Evolutionary conservation across 2,888 invertebrate species (phyloP).

Genomic region (Taenaris catops): DNA sequence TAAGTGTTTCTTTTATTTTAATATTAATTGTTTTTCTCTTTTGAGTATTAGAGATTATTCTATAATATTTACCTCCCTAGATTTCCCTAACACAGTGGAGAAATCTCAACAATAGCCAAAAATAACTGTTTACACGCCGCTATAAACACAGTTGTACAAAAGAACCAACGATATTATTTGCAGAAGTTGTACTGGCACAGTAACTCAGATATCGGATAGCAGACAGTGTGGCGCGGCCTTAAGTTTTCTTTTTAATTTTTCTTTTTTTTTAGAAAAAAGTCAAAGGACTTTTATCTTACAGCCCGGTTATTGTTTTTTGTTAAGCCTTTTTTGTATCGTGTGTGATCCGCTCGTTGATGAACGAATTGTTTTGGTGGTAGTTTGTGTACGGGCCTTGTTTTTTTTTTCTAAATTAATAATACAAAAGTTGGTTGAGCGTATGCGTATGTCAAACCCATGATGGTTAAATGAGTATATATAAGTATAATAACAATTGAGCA

Average conservation of each 20-base stretch:
- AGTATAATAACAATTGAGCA: no score
- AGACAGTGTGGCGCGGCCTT: slow-evolving; percentile 77
- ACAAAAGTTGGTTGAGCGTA: slow-evolving; percentile 32
- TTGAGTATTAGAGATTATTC: no score
- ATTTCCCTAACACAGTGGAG: no score
- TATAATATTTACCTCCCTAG: no score
- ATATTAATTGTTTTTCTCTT: no score
- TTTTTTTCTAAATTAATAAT: slow-evolving; percentile 18
- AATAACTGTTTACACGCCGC: no score
- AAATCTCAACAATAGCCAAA: no score
- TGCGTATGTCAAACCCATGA: slow-evolving; percentile 30
- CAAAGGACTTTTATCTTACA: slow-evolving; percentile 57
- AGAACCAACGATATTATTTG: no score
- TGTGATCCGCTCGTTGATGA: slow-evolving; percentile 57
- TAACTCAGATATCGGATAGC: slow-evolving; percentile 74
- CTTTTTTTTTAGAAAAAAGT: slow-evolving; percentile 53
- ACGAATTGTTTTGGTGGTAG: slow-evolving; percentile 49
- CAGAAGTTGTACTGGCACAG: no score
- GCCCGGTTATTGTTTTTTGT: slow-evolving; percentile 40
- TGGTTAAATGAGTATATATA: slow-evolving; percentile 18
- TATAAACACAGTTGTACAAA: no score
- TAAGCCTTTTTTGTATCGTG: slow-evolving; percentile 52
- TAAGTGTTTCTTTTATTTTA: no score
- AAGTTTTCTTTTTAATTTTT: slow-evolving; percentile 62
- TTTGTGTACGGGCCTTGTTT: slow-evolving; percentile 31